Evolutionary conservation across 2,113 vertebrate genomes (phyloP).

Genomic region (Austrofundulus limnaeus): DNA sequence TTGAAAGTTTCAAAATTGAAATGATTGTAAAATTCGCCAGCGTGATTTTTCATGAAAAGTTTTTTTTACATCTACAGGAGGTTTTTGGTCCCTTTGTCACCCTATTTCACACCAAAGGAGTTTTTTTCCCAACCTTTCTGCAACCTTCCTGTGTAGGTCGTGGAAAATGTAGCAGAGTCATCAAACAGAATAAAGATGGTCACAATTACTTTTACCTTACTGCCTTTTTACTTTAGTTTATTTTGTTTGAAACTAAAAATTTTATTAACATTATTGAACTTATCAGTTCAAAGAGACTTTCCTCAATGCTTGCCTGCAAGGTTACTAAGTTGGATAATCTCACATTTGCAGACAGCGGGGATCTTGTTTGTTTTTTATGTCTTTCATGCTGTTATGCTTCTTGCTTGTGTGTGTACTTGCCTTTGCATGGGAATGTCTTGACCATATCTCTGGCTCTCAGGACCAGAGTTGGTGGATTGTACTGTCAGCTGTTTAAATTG

Average conservation of each 20-base stretch:
- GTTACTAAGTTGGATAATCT: slow-evolving; percentile 8
- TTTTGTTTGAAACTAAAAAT: background rate
- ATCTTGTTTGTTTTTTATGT: background rate
- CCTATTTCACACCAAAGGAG: no score
- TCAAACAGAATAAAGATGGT: no score
- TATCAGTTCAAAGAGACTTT: slow-evolving; percentile 6
- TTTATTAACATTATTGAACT: background rate
- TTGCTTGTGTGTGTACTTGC: background rate
- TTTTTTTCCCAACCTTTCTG: no score
- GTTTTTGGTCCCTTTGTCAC: no score
- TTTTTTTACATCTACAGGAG: no score
- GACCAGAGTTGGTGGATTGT: slow-evolving; percentile 20
- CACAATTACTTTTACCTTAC: background rate
- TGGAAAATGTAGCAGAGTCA: no score
- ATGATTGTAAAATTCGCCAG: no score
- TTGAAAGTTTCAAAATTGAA: no score
- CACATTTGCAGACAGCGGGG: background rate
- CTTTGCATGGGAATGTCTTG: background rate
- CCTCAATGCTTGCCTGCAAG: background rate
- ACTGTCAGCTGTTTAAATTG: slow-evolving; percentile 22
- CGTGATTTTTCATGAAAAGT: no score
- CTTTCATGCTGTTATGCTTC: no score
- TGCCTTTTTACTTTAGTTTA: background rate
- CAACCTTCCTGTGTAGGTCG: no score
- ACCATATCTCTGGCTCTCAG: slow-evolving; percentile 32